Evolutionary conservation across 2,888 invertebrate species (phyloP), one percentile per base, ranked within the genome.

Genomic region (Poecilus cupreus): DNA sequence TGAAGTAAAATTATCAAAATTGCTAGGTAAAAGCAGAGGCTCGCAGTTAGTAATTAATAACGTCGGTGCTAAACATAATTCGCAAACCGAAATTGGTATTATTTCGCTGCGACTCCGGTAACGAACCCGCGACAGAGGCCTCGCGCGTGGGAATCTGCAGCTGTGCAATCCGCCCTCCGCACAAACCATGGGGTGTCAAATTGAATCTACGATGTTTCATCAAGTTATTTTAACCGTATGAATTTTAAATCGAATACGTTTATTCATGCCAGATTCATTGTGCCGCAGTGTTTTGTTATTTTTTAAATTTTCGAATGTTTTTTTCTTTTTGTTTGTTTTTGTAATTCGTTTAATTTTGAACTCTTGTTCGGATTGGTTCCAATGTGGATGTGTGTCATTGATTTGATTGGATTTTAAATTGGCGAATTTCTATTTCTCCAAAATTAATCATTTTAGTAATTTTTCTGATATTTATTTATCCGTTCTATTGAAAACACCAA

Each of bases 121-220:
- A 32, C 8, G 32, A n/a, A 4, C 8, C 46, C 46, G 3, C 46
- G 43, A 10, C n/a, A 1, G 46, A 11, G 39, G 32, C 11, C 3
- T 37, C 49, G 5, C 46, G 22, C 49, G 64, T 72, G 72, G 13
- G 72, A 72, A 72, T 13, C 11, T 11, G 5, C 72, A 72, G 72
- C 72, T 72, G 72, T 22, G 24, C 13, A 32, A 32, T 8, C 8
- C 32, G 32, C 16, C 72, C 37, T 11, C 37, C 49, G 18, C 72
- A 22, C 32, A 70, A 39, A 43, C 37, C 70, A 37, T 72, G 87
- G 88, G 88, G 88, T 88, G 88, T 88, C 88, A 88, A 88, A 88
- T 88, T 88, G 88, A 88, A 88, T 88, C 88, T 87, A 85, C 85
- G 86, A 86, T 86, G 87, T 88, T 88, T 88, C 87, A 88, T 88